phyloP scores from a whole-genome alignment of 2,797 vertebrate species.

The Threskiornis aethiopicus region DNA sequence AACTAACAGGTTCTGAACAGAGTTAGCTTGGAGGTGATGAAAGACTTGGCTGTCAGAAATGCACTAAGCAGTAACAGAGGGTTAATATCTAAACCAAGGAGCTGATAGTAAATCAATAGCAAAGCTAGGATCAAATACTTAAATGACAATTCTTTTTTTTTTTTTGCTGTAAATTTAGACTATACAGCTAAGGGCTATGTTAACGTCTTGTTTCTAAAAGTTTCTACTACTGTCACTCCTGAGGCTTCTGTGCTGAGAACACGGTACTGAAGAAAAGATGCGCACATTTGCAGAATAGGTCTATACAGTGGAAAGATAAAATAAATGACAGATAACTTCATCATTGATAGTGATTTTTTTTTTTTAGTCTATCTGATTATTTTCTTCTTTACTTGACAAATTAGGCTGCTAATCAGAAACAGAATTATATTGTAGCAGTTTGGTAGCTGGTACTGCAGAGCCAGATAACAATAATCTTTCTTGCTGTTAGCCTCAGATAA shows the following conservation, averaged over 20 bases:
- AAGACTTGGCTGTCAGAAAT: not conserved
- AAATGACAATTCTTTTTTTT: not conserved
- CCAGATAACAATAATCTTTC: not conserved
- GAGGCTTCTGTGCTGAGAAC: not conserved
- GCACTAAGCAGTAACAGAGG: not conserved
- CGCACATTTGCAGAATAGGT: not conserved
- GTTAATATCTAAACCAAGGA: not conserved
- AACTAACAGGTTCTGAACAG: not conserved
- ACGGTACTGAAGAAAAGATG: not conserved
- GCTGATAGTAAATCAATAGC: not conserved
- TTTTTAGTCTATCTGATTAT: not conserved
- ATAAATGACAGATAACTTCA: not conserved
- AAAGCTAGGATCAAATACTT: not conserved
- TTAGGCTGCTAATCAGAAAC: not conserved
- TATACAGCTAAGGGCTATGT: not conserved
- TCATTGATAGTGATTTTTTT: not conserved
- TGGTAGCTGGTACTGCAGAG: not conserved
- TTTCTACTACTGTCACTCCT: not conserved
- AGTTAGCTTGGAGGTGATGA: not conserved
- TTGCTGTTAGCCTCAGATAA: not conserved
- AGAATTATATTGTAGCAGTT: not conserved
- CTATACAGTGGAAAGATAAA: not conserved
- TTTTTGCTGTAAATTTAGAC: not conserved
- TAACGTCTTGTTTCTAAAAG: not conserved
- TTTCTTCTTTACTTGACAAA: not conserved